These are phyloP conservation scores for Trissolcus brochymenae DNA, from an alignment of 2,888 invertebrate species.

Conservation along the genomic window DNA sequence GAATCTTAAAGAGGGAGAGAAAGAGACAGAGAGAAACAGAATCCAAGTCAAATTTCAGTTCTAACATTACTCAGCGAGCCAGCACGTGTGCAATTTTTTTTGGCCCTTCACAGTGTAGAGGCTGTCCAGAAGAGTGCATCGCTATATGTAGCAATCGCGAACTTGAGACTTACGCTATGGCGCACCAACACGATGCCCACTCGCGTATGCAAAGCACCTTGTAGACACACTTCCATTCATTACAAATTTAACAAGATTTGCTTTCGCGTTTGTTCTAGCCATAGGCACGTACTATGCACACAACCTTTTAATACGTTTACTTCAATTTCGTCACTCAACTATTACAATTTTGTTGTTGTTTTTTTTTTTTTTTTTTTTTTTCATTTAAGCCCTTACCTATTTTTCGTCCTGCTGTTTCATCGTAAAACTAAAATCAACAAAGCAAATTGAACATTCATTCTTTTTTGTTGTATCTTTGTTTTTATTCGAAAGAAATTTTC, in stretches of 20 bases:
- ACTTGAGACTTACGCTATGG: slow-evolving; percentile 33
- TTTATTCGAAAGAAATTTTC: no score
- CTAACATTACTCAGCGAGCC: slow-evolving; percentile 15
- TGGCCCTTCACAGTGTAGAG: slow-evolving; percentile 11
- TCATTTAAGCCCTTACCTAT: no score
- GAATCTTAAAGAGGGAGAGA: neutral
- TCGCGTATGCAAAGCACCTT: slow-evolving; percentile 34
- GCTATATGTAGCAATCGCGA: slow-evolving; percentile 41
- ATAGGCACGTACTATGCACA: slow-evolving; percentile 17
- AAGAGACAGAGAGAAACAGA: neutral
- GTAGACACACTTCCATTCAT: slow-evolving; percentile 43
- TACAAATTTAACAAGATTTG: slow-evolving; percentile 45
- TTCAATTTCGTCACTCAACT: neutral
- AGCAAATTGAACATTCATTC: no score
- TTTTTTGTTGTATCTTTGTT: no score
- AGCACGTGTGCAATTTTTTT: slow-evolving; percentile 22
- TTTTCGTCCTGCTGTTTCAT: no score
- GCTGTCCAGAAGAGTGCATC: slow-evolving; percentile 25
- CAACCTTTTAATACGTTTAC: neutral
- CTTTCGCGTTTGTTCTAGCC: slow-evolving; percentile 18
- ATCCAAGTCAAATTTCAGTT: slow-evolving; percentile 11
- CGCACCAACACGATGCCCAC: slow-evolving; percentile 7
- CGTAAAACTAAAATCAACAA: no score
- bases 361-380: no score
- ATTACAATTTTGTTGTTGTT: neutral